phyloP scores from a whole-genome alignment of 2,113 vertebrate species.

The Corydoras sp. region DNA sequence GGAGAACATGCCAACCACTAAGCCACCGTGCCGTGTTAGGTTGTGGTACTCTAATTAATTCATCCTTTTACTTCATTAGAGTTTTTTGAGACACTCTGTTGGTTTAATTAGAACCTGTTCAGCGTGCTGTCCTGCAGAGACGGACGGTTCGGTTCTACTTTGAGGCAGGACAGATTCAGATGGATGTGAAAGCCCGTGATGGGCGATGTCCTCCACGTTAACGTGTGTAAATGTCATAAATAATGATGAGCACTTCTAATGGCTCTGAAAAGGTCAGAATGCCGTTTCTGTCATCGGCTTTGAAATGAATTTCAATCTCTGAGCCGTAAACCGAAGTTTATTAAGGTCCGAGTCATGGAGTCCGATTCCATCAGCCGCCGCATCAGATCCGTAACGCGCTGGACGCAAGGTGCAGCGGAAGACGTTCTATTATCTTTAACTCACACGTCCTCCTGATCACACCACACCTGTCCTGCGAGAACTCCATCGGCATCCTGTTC shows the following conservation, averaged over 20 bases:
- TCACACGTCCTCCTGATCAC: background rate
- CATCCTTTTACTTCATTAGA: no score
- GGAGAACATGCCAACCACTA: no score
- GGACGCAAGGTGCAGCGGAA: background rate
- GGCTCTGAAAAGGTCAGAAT: conserved; percentile 35
- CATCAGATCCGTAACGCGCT: background rate
- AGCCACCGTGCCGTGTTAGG: no score
- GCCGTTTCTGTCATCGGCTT: conserved; percentile 2
- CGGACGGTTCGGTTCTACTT: no score
- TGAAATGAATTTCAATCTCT: conserved; percentile 22
- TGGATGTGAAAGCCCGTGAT: background rate
- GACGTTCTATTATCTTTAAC: background rate
- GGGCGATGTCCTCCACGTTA: conserved; percentile 13
- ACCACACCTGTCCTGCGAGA: no score
- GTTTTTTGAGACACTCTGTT: no score
- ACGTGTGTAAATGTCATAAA: conserved; percentile 41
- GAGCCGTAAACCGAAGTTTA: conserved; percentile 2
- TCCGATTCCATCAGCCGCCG: background rate
- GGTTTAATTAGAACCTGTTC: no score
- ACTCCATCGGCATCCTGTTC: no score
- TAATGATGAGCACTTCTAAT: conserved; percentile 37
- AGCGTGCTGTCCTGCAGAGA: no score
- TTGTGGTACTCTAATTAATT: no score
- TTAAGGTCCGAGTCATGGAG: background rate
- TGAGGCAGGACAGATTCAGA: background rate